Conservation (phyloP, 2,888 invertebrate genomes). For the Torymus tubicola region DNA sequence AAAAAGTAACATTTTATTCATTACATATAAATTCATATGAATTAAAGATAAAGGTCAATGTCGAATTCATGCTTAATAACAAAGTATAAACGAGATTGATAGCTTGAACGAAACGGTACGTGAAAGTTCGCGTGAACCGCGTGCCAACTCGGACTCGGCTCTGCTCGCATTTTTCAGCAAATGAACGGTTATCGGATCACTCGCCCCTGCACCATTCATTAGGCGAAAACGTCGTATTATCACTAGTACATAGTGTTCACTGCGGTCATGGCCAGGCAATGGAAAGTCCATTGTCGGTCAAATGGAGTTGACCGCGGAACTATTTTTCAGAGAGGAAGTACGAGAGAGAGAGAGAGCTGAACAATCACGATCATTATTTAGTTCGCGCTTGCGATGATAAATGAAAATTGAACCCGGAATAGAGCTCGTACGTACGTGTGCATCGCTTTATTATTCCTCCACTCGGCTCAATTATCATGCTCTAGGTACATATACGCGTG, state of each 20-base stretch:
- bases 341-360: constrained; percentile 16
- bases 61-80: too few species aligned
- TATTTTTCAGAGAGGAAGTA: constrained; percentile 46
- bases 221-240: constrained; percentile 46
- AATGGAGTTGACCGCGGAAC: constrained; percentile 24
- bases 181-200: constrained; percentile 7
- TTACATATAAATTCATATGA: too few species aligned
- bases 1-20: too few species aligned
- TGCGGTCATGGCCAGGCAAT: not conserved
- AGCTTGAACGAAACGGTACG: constrained; percentile 13
- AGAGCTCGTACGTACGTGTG: constrained; percentile 28
- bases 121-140: too few species aligned
- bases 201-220: constrained; percentile 22
- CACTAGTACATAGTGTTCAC: not conserved
- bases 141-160: too few species aligned
- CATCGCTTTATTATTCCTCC: constrained; percentile 59
- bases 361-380: constrained; percentile 59
- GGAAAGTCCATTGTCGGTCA: constrained; percentile 48
- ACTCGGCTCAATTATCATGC: constrained; percentile 30
- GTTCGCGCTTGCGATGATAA: constrained; percentile 57
- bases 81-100: constrained; percentile 3
- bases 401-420: constrained; percentile 58
- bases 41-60: too few species aligned
- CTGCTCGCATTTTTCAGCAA: constrained; percentile 19
- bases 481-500: not conserved